A percentile compares a stretch with the other conserved stretches of the same genome.
phyloP scores from a whole-genome alignment of 2,888 invertebrate genomes.

The Andrena marginata region DNA sequence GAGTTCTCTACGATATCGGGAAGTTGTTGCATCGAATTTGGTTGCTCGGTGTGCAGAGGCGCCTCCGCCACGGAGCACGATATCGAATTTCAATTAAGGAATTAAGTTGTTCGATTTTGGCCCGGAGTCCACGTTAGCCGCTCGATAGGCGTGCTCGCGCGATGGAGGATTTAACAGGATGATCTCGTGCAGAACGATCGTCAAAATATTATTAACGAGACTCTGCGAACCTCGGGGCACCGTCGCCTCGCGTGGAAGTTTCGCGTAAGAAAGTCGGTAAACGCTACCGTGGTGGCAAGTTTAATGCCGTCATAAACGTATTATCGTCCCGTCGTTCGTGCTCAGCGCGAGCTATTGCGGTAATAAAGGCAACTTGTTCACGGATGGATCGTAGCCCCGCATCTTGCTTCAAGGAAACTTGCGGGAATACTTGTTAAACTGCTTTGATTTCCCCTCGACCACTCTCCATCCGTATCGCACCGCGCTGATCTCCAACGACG shows the following conservation, averaged over 20 bases:
- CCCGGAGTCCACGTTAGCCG: slow-evolving; percentile 22
- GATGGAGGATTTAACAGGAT: not conserved
- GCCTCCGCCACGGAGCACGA: slow-evolving; percentile 5
- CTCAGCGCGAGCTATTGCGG: slow-evolving; percentile 47
- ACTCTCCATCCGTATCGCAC: not conserved
- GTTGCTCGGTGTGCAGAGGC: slow-evolving; percentile 29
- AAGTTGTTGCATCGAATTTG: slow-evolving; percentile 56
- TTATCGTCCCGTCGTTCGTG: slow-evolving; percentile 65
- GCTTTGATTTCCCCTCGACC: not conserved
- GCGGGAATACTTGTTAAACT: slow-evolving; percentile 51
- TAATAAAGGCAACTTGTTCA: slow-evolving; percentile 62
- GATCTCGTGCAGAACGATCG: slow-evolving; percentile 21
- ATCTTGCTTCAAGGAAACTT: slow-evolving; percentile 48
- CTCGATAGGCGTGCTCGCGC: not conserved
- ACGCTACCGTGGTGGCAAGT: slow-evolving; percentile 62
- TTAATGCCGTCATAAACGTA: slow-evolving; percentile 72
- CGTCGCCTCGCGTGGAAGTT: slow-evolving; percentile 27
- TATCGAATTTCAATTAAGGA: slow-evolving; percentile 58
- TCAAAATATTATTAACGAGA: slow-evolving; percentile 54
- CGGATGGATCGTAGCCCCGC: slow-evolving; percentile 49
- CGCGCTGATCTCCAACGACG: not conserved
- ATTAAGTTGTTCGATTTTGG: slow-evolving; percentile 38
- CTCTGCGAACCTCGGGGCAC: not conserved
- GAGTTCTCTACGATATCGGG: slow-evolving; percentile 38
- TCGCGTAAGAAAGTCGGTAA: slow-evolving; percentile 56